These are phyloP conservation scores for Trichogramma pretiosum DNA, from an alignment of 1,140 invertebrate species.

Conservation along the genomic window DNA sequence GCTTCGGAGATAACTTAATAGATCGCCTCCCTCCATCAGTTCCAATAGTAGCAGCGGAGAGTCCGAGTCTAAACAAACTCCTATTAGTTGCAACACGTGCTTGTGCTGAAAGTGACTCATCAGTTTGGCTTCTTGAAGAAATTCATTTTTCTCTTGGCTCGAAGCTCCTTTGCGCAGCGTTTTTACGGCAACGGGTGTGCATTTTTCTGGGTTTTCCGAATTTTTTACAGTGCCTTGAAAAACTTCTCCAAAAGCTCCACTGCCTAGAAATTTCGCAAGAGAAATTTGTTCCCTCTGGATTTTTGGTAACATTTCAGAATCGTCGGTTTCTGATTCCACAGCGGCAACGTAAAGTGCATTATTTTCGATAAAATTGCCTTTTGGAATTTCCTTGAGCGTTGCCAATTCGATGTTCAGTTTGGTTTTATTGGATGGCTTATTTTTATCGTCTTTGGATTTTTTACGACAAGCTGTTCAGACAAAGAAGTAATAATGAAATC, in stretches of 20 bases:
- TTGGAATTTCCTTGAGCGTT: constrained; percentile 73
- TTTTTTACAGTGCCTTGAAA: constrained; percentile 77
- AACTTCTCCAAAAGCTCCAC: constrained; percentile 95
- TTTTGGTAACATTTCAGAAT: constrained; percentile 64
- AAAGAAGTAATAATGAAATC: background rate
- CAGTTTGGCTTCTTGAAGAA: constrained; percentile 90
- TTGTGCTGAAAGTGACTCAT: constrained; percentile 97
- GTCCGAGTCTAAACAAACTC: constrained; percentile 89
- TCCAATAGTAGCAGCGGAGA: constrained; percentile 91
- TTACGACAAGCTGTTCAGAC: constrained; percentile 35
- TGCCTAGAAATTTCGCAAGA: constrained; percentile 80
- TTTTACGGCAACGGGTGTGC: constrained; percentile 48
- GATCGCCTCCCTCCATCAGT: constrained; percentile 92
- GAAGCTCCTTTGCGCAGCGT: constrained; percentile 88
- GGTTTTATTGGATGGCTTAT: constrained; percentile 45
- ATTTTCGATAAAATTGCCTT: constrained; percentile 64
- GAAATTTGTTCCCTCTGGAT: constrained; percentile 74
- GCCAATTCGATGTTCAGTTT: constrained; percentile 77
- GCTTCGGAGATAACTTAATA: constrained; percentile 78
- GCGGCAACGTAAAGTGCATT: constrained; percentile 69
- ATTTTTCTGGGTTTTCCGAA: constrained; percentile 45
- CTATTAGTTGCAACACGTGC: constrained; percentile 85
- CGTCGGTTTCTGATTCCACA: constrained; percentile 56
- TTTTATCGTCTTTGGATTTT: constrained; percentile 51
- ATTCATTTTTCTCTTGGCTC: constrained; percentile 82